phyloP scores from a whole-genome alignment of 2,797 vertebrate species.

The Sebastiscus albofasciatus region DNA sequence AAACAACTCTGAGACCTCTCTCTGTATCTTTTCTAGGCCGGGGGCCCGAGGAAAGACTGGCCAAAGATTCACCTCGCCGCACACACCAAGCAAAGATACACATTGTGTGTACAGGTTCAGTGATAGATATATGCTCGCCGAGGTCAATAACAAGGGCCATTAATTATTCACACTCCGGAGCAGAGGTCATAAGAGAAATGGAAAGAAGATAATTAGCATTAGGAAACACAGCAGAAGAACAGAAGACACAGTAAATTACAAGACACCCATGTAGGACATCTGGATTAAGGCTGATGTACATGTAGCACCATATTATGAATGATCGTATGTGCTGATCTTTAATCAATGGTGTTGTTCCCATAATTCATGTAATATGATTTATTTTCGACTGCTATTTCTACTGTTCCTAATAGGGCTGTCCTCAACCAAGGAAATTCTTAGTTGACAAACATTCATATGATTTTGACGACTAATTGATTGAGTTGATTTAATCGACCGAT shows the following conservation, averaged over 20 bases:
- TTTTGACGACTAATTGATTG: too few relatives aligned
- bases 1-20: conserved; percentile 81
- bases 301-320: background rate
- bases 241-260: background rate
- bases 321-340: too few relatives aligned
- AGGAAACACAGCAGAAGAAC: background rate
- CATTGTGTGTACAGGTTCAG: conserved; percentile 33
- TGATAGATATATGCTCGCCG: conserved; percentile 36
- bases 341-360: too few relatives aligned
- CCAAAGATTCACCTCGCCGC: conserved; percentile 60
- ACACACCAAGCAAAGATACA: conserved; percentile 41
- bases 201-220: conserved; percentile 21
- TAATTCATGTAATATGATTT: too few relatives aligned
- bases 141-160: conserved; percentile 56
- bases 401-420: too few relatives aligned
- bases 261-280: background rate
- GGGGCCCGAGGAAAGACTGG: conserved; percentile 51
- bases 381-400: too few relatives aligned
- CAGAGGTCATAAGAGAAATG: conserved; percentile 33
- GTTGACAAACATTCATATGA: too few relatives aligned
- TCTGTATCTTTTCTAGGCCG: conserved; percentile 75
- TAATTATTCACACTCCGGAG: conserved; percentile 57
- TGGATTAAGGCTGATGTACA: conserved; percentile 3
- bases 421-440: too few relatives aligned
- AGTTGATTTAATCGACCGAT: too few relatives aligned